A percentile compares a stretch with the other conserved stretches of the same genome.
Conservation (phyloP, 1,140 invertebrate genomes). For the Stegodyphus mimosarum region DNA sequence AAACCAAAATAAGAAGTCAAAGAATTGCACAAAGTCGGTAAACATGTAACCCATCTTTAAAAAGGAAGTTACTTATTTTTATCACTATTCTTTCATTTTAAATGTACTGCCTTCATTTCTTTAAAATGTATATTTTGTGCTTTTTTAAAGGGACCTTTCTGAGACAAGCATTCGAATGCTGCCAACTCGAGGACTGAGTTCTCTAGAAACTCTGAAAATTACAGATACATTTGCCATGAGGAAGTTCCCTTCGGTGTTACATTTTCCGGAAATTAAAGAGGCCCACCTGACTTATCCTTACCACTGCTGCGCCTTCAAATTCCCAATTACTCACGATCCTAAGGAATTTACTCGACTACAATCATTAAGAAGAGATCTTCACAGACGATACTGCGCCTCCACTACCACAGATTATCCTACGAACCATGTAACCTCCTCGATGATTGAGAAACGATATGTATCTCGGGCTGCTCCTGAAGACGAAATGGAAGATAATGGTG, state of each 20-base stretch:
- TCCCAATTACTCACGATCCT: constrained; percentile 77
- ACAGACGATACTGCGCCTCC: constrained; percentile 19
- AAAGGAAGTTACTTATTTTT: constrained; percentile 69
- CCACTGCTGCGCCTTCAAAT: constrained; percentile 90
- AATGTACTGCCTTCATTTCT: too few species aligned
- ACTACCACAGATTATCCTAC: background rate
- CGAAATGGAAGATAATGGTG: too few species aligned
- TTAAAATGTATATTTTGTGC: constrained; percentile 64
- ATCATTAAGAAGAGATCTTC: constrained; percentile 21
- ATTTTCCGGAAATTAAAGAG: constrained; percentile 73
- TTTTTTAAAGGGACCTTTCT: constrained; percentile 76
- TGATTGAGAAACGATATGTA: too few species aligned
- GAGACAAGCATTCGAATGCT: constrained; percentile 78
- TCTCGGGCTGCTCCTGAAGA: too few species aligned
- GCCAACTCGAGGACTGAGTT: constrained; percentile 79
- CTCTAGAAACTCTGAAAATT: constrained; percentile 78
- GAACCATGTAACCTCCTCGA: too few species aligned
- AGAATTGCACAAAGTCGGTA: too few species aligned
- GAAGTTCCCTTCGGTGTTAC: constrained; percentile 84
- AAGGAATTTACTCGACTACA: constrained; percentile 25
- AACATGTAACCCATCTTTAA: too few species aligned
- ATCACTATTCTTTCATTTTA: too few species aligned
- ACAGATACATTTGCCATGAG: constrained; percentile 79
- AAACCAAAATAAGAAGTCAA: too few species aligned
- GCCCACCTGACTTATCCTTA: constrained; percentile 84